Base-by-base conservation (phyloP, 2,888 invertebrate species). In the Ypsolopha sequella region DNA sequence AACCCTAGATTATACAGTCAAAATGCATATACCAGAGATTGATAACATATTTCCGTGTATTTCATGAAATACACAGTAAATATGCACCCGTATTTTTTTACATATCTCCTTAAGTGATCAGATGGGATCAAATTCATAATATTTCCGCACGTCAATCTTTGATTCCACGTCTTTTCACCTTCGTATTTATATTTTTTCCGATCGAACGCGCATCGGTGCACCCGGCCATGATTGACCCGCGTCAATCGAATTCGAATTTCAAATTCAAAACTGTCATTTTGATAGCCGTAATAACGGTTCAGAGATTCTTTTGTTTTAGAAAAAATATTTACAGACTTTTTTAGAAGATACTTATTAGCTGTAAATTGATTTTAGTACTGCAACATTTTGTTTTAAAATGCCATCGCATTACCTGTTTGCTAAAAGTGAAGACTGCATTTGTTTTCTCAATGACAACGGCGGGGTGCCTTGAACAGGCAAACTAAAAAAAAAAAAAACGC, bases 401-500 rank as follows among this genome's bases (percentile, higher is more conserved):
- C 4, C 2, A 24, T 24, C 4, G 24, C 39, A 11, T 39, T 10
- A 9, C 39, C 39, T 39, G 39, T 39, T 39, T 35, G 11, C 33
- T 24, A 33, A 33, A 45, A 45, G n/a, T 34, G 34, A 24, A 33
- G 33, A 34, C 7, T 33, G 11, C 24, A 3, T 9, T 38, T 14
- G n/a, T n/a, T 24, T 48, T 48, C 7, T 48, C 9, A 38, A 38
- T 9, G 39, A 2, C 35, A 45, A 7, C 45, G 33, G n/a, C 45
- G 35, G 45, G 33, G 45, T 33, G 45, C 48, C 36, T 14, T 11
- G 11, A 2, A 11, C 11, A 39, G 33, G 6, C 39, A 7, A 24
- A 11, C 67, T 79, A 78, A 79, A 76, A 70, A 73, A 71, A 77
- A 70, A 79, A 75, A 80, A n/a, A 38, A 9, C 39, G n/a, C 76